Base-by-base conservation (phyloP, 2,888 invertebrate species). In the Hololepta plana region DNA sequence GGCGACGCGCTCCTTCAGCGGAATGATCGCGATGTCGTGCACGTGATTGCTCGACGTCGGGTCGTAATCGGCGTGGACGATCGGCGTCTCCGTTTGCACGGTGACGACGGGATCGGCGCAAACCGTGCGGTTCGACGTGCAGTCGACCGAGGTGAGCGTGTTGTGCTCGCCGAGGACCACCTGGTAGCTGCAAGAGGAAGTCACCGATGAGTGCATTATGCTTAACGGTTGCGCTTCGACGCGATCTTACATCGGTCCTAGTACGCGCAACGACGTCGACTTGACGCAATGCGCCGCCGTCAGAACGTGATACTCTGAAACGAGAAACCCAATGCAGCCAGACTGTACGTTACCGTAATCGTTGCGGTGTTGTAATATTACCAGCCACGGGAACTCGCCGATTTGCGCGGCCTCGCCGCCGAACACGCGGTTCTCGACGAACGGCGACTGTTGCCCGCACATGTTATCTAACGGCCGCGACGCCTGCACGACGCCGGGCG, bases 321-420 rank as follows among this genome's bases (percentile, higher is more conserved):
- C 61, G 7, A 67, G 47, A 23, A 56, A 53, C 4, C 59, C 66
- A 0, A 59, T 56, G 36, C 67, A 66, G 3, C 53, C 52, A 21
- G 40, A 42, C 12, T 38, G 39, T 33, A 38, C 42, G 8, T 33
- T 32, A 4, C 45, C 46, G 28, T 41, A 30, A 12, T 33, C 35
- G 15, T 42, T 42, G 27, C 48, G 53, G 39, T 65, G 64, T 26
- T 60, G 53, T 16, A 67, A 44, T 9, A 64, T 43, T 0, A 50
- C 57, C 42, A 62, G 40, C 65, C 66, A 67, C 0, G 67, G 67
- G 40, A 59, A 64, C 35, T 66, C 59, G 22, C 61, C 62, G 9
- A 67, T 38, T 0, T 33, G 33, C 3, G 64, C 57, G 24, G 44
- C 46, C 3, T 38, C 41, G 4, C 61, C 61, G 8, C 56, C 57